Evolutionary conservation across 2,888 invertebrate species (phyloP), one percentile per base, ranked within the genome.

Genomic region (Parasteatoda lunata): DNA sequence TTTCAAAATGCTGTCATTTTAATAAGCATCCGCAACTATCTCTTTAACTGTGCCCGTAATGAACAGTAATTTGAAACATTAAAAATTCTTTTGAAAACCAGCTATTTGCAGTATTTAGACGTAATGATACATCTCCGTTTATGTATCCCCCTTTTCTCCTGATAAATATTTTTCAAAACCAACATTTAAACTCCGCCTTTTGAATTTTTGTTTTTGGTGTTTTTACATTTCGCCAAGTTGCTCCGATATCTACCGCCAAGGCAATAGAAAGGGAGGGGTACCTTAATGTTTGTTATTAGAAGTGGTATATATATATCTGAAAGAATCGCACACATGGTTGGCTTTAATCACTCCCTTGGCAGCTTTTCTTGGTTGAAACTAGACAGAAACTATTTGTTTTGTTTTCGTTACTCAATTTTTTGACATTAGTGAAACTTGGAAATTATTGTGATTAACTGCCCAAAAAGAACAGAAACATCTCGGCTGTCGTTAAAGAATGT

Each of bases 1-100:
- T 81, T 86, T 76, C 80, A 86, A 84, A 85, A 86, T 66, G 80
- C 76, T 71, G 69, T 75, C 70, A 76, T 66, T 80, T 86, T 86
- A 86, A 86, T 80, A 76, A 80, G 85, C 54, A 64, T 45, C n/a
- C 65, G 71, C 76, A 45, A 30, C 51, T 65, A 30, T 70, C 80
- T 81, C 85, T 79, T 75, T 86, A 79, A 75, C 69, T 66, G 45
- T 49, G n/a, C 48, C 66, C 68, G 52, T 80, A 86, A 86, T 77
- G 77, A 81, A 80, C 77, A 70, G 49, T 80, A 86, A 80, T 86
- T 80, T 77, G 72, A 71, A 59, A 65, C 71, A 80, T 86, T 86
- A 80, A 86, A 59, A 86, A 86, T 86, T 80, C 76, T 70, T 79
- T 59, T 47, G 48, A 80, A 77, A 86, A 80, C 85, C 85, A 65